Evolutionary conservation across 2,797 vertebrate genomes (phyloP), one percentile per base, ranked within the genome.

Genomic region (Melanotaenia boesemani): DNA sequence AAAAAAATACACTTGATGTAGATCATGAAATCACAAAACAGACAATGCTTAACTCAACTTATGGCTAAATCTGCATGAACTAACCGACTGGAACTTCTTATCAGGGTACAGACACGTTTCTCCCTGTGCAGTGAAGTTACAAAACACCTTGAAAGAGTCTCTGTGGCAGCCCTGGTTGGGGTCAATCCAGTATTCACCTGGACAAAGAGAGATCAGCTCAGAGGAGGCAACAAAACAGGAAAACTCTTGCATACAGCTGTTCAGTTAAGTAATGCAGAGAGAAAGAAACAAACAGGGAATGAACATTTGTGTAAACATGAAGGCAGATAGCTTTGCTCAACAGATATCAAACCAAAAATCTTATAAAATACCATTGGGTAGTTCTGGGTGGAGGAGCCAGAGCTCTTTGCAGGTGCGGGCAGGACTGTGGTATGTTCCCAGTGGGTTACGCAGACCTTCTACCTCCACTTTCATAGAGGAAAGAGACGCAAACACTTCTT

Each of bases 171-270:
- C 98, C 85, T 99, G 97, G 92, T 99, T 99, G 0, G 98, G 98
- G 83, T 99, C 98, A 16, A 99, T 98, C 97, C 97, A 99, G 88
- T 99, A 99, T 80, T 98, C 97, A 70, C 98, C 98, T 99, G 79
- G 32, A 80, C 48, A 50, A 60, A 18, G 12, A 34, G 4, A 50
- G 22, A 70, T 6, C 1, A 77, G 65, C 18, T n/a, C 58, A 62
- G 18, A 26, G 4, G 0, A 70, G 20, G n/a, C 11, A 61, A 22
- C 30, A 8, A 44, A 20, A 52, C 16, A n/a, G 5, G 22, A 0
- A 37, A 30, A 41, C 9, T 22, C 8, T 26, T 26, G 11, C 8
- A 24, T 54, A 24, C 5, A 54, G 50, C 10, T 24, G n/a, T 13
- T 15, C 12, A 55, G 26, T 55, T 4, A 13, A 24, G 12, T 12